Base-by-base conservation (phyloP, 2,888 invertebrate species). In the Acleris cristana region DNA sequence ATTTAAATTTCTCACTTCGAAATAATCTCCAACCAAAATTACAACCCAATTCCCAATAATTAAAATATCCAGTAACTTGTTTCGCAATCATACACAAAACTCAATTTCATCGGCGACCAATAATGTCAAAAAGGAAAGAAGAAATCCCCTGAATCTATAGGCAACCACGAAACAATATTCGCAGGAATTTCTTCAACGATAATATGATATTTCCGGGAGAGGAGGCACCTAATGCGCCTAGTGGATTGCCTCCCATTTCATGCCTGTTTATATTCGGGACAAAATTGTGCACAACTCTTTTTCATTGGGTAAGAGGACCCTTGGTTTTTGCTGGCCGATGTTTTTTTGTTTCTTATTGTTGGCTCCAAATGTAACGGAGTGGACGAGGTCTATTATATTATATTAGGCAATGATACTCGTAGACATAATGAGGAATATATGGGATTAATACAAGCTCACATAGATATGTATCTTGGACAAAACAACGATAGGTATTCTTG, bases 151-250 rank as follows among this genome's bases (percentile, higher is more conserved):
- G 76, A 81, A 83, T 80, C 80, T 80, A 84, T 84, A 83, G 80
- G 77, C 81, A 81, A 84, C 84, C 85, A 78, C 82, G 81, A 83
- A 85, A 86, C 84, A 88, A 88, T 87, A 84, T 85, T 83, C 80
- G 61, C 74, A 74, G 72, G 59, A 56, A 60, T 61, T 64, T 52
- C 52, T 65, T 51, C 76, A 74, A 74, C 81, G 83, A 84, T 86
- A 85, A 87, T 87, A 84, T 83, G 82, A 87, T 85, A 83, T 86
- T 89, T 87, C 83, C 86, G 80, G 75, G 71, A 76, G 83, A 84
- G 75, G 73, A 78, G 73, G 75, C 78, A 74, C 80, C 82, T 84
- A 84, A 85, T 84, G 80, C 79, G 77, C 79, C 78, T 73, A 65
- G 73, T 69, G 68, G 55, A 65, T 58, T 68, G 55, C 53, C 56